Base-by-base conservation (phyloP, 2,888 invertebrate species). In the Mythimna impura region DNA sequence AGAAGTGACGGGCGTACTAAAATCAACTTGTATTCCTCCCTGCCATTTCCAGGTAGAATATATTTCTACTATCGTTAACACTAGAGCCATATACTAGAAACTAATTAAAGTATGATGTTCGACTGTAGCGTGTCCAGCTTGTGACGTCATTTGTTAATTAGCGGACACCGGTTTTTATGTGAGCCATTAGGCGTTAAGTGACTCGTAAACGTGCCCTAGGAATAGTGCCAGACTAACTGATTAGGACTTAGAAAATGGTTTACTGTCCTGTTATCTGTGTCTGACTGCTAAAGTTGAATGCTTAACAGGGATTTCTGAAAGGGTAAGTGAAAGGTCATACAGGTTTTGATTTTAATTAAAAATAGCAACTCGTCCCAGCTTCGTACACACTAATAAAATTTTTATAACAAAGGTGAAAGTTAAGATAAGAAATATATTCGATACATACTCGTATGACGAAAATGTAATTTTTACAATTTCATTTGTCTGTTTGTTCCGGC, bases 161-260 rank as follows among this genome's bases (percentile, higher is more conserved):
- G 77, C 65, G 68, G 65, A 82, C 86, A 82, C 65, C 61, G 63
- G 78, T 86, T 85, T 86, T 86, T 86, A 86, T 86, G 87, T 75
- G 65, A 68, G 36, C 73, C 85, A 87, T 86, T 84, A 85, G 76
- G 54, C 68, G 69, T 82, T 76, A 85, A 87, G 85, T 79, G 79
- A 79, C 58, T 82, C 77, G 85, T 84, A 83, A 86, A 86, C 64
- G 76, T 73, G 30, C 14, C 67, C 77, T 78, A 86, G 82, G 76
- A 75, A 78, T 67, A 73, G 78, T 61, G 50, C 40, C 22, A 43
- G 58, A 43, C 64, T 61, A 57, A 78, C 79, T 80, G 79, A 82
- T 78, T 73, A 65, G 66, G 67, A 34, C 57, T 66, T 55, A 50
- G 54, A 43, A 50, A 52, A 58, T 47, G 36, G 67, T 36, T 36